Evolutionary conservation across 2,113 vertebrate species (phyloP).

Genomic region (Xiphorhynchus elegans): DNA sequence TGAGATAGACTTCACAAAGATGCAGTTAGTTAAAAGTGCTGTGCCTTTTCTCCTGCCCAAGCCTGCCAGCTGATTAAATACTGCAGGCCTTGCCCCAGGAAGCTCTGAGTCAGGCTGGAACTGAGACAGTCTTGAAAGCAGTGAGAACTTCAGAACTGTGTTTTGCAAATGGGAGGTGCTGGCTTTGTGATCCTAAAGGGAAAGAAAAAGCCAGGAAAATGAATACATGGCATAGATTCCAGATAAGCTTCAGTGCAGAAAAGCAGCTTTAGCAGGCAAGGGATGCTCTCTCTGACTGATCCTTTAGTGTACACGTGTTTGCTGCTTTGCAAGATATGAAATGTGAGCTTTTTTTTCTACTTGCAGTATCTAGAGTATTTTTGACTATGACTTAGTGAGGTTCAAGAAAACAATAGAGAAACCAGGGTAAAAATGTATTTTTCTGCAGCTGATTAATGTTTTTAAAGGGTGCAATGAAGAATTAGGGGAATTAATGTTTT

Average conservation of each 20-base stretch:
- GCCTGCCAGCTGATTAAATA: not conserved
- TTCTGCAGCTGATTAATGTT: not conserved
- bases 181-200: not conserved
- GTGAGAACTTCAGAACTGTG: not conserved
- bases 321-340: rapidly evolving
- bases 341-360: not conserved
- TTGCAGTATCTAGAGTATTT: not conserved
- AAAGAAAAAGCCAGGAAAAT: not conserved
- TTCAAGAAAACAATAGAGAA: not conserved
- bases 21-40: not conserved
- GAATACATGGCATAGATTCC: not conserved
- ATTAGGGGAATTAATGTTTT: not conserved
- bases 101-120: not conserved
- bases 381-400: not conserved
- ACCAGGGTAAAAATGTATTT: not conserved
- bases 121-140: not conserved
- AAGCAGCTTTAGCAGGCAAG: not conserved
- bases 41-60: not conserved
- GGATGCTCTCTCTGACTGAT: not conserved
- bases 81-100: not conserved
- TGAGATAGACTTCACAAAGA: not conserved
- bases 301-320: not conserved
- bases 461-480: not conserved
- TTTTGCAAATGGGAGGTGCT: not conserved
- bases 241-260: not conserved